A percentile compares a stretch with the other conserved stretches of the same genome.
Conservation (phyloP, 2,797 vertebrate genomes). For the Potorous gilbertii region DNA sequence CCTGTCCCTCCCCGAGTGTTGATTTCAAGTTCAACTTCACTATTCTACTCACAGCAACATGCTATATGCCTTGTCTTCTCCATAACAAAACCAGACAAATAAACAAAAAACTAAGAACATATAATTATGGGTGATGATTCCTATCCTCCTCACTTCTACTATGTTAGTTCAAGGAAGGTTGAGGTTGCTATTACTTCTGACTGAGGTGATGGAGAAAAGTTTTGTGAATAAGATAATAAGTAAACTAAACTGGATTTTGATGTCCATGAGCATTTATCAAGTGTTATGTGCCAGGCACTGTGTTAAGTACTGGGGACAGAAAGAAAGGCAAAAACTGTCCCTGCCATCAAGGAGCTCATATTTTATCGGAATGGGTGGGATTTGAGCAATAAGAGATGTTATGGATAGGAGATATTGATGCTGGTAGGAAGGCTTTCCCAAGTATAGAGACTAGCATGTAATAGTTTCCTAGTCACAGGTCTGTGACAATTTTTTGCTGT, state of each 20-base stretch:
- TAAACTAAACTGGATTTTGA: neutral
- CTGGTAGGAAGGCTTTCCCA: neutral
- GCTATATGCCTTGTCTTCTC: neutral
- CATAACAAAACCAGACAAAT: no score
- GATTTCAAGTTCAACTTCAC: no score
- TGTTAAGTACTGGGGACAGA: neutral
- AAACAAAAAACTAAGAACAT: neutral
- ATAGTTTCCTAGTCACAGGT: neutral
- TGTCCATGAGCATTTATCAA: neutral
- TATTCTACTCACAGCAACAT: neutral
- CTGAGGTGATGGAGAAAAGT: neutral
- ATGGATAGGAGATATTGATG: neutral
- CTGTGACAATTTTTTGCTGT: neutral
- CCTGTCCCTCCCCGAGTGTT: no score
- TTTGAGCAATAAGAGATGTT: neutral
- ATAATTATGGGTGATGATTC: neutral
- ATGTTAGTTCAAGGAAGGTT: neutral
- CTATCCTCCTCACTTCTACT: neutral
- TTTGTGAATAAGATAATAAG: neutral
- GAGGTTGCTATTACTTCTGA: neutral
- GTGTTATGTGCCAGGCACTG: neutral
- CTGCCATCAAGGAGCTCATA: neutral
- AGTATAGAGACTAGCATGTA: neutral
- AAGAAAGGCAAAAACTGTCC: neutral
- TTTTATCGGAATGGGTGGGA: neutral